phyloP scores from a whole-genome alignment of 2,888 invertebrate species.

The Eristalis tenax region DNA sequence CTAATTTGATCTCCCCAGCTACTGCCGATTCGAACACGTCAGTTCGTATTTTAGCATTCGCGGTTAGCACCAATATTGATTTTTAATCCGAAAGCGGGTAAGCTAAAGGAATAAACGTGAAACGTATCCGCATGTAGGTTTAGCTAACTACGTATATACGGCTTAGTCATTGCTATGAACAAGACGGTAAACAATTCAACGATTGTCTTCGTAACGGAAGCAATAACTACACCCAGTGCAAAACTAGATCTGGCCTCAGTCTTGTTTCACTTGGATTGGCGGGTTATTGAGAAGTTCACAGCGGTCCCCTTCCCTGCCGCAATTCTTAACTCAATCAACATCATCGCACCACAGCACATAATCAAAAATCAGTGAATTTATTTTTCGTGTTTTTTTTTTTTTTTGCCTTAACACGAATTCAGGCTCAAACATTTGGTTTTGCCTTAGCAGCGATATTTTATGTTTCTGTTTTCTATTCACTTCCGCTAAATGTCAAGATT shows the following conservation, averaged over 20 bases:
- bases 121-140: neutral
- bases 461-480: constrained; percentile 1
- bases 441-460: neutral
- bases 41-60: neutral
- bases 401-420: neutral
- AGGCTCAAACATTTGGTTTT: neutral
- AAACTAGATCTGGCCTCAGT: neutral
- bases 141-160: neutral
- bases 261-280: neutral
- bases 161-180: constrained; percentile 1
- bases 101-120: neutral
- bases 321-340: neutral
- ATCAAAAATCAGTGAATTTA: neutral
- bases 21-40: neutral
- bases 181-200: neutral
- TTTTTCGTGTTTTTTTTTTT: neutral
- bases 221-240: constrained; percentile 1
- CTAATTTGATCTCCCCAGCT: neutral
- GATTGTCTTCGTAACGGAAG: constrained; percentile 1
- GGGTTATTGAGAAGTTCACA: neutral
- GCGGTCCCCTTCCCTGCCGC: neutral
- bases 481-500: neutral
- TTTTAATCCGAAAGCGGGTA: neutral
- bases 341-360: neutral
- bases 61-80: neutral